Evolutionary conservation across 2,113 vertebrate species (phyloP), one percentile per base, ranked within the genome.

Genomic region (Takifugu bimaculatus): DNA sequence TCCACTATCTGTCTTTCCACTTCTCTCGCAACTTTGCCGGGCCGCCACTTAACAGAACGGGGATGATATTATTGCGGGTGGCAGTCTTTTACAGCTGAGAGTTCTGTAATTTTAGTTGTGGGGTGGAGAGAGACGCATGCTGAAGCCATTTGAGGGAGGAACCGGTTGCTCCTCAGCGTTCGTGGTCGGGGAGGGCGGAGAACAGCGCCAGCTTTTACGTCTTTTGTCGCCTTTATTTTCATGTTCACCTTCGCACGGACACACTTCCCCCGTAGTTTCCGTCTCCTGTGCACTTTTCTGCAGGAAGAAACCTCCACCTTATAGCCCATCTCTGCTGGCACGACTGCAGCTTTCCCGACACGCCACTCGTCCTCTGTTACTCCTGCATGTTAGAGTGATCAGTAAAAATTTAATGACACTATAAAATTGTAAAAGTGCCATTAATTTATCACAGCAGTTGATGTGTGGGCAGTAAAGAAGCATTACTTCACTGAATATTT

Each of bases 371-470:
- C 88, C 94, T 96, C 93, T 95, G 94, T 93, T 93, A 91, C 94
- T 92, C 91, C 89, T 90, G 91, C 93, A 93, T 94, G 91, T 94
- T 93, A 90, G 92, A 96, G 94, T 95, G 94, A 97, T 98, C 94
- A 96, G 94, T 98, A 96, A 96, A 98, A 98, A 95, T 96, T 97
- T 98, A 95, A 99, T 95, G 96, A 96, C 90, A 94, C 94, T 93
- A 97, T 98, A 97, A 97, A 97, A 96, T 95, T 95, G 96, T 96
- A 95, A 97, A 98, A 96, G 94, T 93, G 94, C 90, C 93, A 94
- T 96, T 97, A 96, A 98, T 98, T 99, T 95, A 94, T 95, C 93
- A 92, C 92, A 89, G 93, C 91, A 93, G 93, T 94, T 92, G 90
- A 94, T 93, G 94, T 91, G 90, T 91, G 82, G 91, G 90, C 93